Conservation (phyloP, 2,113 vertebrate genomes). For the Salvelinus fontinalis region DNA sequence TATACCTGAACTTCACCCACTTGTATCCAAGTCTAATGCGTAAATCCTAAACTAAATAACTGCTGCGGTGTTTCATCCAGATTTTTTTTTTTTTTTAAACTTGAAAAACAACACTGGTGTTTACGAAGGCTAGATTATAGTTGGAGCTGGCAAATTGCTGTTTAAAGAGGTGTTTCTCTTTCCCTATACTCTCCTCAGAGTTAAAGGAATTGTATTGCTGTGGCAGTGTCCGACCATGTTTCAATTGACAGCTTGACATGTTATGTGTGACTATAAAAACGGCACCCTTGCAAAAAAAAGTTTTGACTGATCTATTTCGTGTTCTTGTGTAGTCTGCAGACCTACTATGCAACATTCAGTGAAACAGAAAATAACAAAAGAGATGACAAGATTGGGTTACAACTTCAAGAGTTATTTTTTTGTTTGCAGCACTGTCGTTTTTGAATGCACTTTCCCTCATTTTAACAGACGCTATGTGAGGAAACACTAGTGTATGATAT, state of each 20-base stretch:
- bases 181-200: constrained; percentile 22
- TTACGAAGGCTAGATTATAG: constrained; percentile 38
- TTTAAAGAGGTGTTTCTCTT: constrained; percentile 32
- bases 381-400: constrained; percentile 24
- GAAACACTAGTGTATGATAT: constrained; percentile 46
- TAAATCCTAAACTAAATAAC: constrained; percentile 63
- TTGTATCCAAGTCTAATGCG: constrained; percentile 61
- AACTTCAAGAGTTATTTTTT: constrained; percentile 16
- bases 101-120: constrained; percentile 39
- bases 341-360: constrained; percentile 75
- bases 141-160: constrained; percentile 39
- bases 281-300: constrained; percentile 22
- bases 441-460: constrained; percentile 42
- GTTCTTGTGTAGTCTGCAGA: constrained; percentile 58
- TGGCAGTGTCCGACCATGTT: constrained; percentile 35
- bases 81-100: constrained; percentile 35
- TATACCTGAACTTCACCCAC: constrained; percentile 62
- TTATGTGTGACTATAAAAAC: background rate
- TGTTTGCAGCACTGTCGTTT: constrained; percentile 21
- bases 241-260: constrained; percentile 20
- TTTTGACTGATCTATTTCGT: constrained; percentile 37
- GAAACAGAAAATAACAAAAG: constrained; percentile 23
- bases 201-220: background rate
- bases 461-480: constrained; percentile 46
- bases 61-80: constrained; percentile 53